phyloP scores from a whole-genome alignment of 2,888 invertebrate species.

The Plebejus argus region DNA sequence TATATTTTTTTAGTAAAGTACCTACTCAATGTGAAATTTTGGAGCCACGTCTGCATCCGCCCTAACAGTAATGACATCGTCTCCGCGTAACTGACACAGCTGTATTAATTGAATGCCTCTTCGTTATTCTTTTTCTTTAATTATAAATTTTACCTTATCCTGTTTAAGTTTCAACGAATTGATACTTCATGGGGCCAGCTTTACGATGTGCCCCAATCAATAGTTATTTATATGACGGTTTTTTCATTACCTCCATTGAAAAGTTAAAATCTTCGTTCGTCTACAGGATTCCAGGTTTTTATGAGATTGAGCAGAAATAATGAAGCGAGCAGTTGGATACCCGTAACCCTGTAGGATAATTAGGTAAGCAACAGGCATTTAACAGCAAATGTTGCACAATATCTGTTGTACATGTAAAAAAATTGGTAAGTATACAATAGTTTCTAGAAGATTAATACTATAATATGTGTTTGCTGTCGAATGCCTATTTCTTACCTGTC shows the following conservation, averaged over 20 bases:
- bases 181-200: slow-evolving; percentile 25
- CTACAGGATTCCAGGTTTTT: background rate
- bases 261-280: background rate
- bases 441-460: too few species aligned
- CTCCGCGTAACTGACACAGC: slow-evolving; percentile 30
- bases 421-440: too few species aligned
- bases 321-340: background rate
- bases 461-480: too few species aligned
- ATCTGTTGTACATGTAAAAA: too few species aligned
- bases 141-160: slow-evolving; percentile 29
- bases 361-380: too few species aligned
- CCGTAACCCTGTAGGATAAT: too few species aligned
- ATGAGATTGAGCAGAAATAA: background rate
- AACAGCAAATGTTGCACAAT: too few species aligned
- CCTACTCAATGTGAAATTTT: background rate
- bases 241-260: slow-evolving; percentile 20
- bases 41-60: background rate
- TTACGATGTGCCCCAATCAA: slow-evolving; percentile 21
- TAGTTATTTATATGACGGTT: slow-evolving; percentile 22
- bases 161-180: slow-evolving; percentile 30
- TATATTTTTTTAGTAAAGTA: background rate
- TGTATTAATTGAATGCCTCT: slow-evolving; percentile 31
- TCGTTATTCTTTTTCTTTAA: slow-evolving; percentile 30
- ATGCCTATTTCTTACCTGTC: too few species aligned
- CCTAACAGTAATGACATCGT: slow-evolving; percentile 31